Conservation (phyloP, 2,797 vertebrate genomes). For the Micrastur ruficollis region DNA sequence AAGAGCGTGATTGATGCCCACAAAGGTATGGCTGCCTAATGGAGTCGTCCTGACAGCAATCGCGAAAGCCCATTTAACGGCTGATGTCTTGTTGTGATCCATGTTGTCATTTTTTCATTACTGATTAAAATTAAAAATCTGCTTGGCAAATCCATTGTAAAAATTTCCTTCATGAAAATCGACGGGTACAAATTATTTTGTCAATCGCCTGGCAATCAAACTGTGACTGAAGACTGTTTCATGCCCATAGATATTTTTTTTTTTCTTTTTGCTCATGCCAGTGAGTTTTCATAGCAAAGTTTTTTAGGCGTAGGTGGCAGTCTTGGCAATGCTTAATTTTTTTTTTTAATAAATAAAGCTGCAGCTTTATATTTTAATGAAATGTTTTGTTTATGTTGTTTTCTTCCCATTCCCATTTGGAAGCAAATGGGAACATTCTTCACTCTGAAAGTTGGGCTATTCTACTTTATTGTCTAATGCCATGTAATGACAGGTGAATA, state of each 20-base stretch:
- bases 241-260: slow-evolving; percentile 78
- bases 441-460: slow-evolving; percentile 47
- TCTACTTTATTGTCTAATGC: slow-evolving; percentile 68
- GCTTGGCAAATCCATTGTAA: slow-evolving; percentile 88
- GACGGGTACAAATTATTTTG: slow-evolving; percentile 97
- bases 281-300: slow-evolving; percentile 75
- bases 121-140: slow-evolving; percentile 98
- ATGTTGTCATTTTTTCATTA: slow-evolving; percentile 97
- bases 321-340: slow-evolving; percentile 58
- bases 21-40: slow-evolving; percentile 88
- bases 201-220: slow-evolving; percentile 88
- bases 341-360: slow-evolving; percentile 18
- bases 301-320: slow-evolving; percentile 76
- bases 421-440: slow-evolving; percentile 34
- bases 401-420: background rate
- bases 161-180: slow-evolving; percentile 84
- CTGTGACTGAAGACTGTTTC: slow-evolving; percentile 76
- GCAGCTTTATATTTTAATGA: slow-evolving; percentile 62
- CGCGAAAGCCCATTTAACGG: slow-evolving; percentile 88
- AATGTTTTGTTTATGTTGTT: slow-evolving; percentile 63
- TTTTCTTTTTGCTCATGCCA: slow-evolving; percentile 69
- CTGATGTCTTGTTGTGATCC: slow-evolving; percentile 99
- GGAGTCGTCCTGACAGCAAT: slow-evolving; percentile 92
- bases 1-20: slow-evolving; percentile 92
- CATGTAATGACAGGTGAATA: slow-evolving; percentile 75